Base-by-base conservation (phyloP, 2,113 vertebrate species). In the Rhinopithecus roxellana region DNA sequence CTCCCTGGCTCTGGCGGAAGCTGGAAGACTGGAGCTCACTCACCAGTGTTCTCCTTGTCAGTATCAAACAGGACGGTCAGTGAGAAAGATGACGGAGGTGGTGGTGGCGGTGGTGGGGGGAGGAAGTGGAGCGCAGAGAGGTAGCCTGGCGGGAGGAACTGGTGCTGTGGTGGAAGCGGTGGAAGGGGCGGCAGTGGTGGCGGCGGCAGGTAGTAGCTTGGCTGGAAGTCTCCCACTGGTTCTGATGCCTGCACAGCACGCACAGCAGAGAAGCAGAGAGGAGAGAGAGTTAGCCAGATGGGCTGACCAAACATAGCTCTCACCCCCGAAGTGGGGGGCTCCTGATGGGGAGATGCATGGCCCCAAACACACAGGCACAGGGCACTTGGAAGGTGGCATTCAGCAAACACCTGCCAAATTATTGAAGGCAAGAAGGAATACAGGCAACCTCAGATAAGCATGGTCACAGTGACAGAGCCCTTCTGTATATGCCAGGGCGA, bases 121-220 rank as follows among this genome's bases (percentile, higher is more conserved):
- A 99, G 96, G 80, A 98, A 98, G 69, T 97, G 98, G 93, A 99
- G 96, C 14, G 97, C 98, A 38, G 98, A 97, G 55, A 99, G 96
- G 92, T 98, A 98, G 59, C 97, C 84, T 3, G 97, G 98, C 0
- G 99, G 98, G 70, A 99, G 98, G 87, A 98, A 98, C 14, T 83
- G 98, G 57, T 74, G 96, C 61, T 98, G 93, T 27, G 94, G 95
- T 12, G 97, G n/a, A 2, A 4, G 64, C 0, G 32, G 64, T 0
- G 18, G 48, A 0, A 11, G 50, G 0, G 43, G 81, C 0, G 8
- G 64, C 0, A 27, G 94, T 0, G 87, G 98, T 20, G 48, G 95
- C 0, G 98, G 91, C 1, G 97, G 96, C 8, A 94, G 16, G n/a
- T 98, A 99, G 95, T 98, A 98, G 55, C 87, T 95, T 25, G 98